Evolutionary conservation across 2,888 invertebrate genomes (phyloP), one percentile per base, ranked within the genome.

Genomic region (Andrena chrysosceles): DNA sequence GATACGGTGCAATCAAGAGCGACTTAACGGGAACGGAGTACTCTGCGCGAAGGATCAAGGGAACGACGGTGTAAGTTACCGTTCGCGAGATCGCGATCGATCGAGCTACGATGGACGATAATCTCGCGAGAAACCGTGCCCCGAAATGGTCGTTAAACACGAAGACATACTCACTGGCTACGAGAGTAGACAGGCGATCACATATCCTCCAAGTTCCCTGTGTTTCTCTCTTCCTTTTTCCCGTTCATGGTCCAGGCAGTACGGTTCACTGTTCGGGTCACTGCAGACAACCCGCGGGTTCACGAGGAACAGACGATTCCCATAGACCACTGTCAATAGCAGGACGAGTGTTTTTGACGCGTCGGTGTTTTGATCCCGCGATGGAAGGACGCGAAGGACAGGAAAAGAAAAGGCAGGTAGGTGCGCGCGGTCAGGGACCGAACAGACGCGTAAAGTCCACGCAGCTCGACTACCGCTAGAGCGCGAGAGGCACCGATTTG

Each of bases 401-500:
- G 29, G 23, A 42, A 70, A 77, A 63, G 20, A 20, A 63, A 33
- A n/a, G 13, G 10, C 16, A 16, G 23, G n/a, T 26, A 29, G 31
- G 33, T 49, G 16, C 23, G 23, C 26, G 2, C n/a, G 13, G 49
- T 23, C 52, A 49, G 20, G 26, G 13, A 56, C 16, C 2, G 20
- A n/a, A 29, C 54, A 2, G 5, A n/a, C 59, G 16, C 2, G 1
- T 29, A 2, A 0, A 26, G 16, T 20, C 29, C 29, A n/a, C 35
- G 42, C 71, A 31, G 54, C 31, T 68, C 81, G 77, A 77, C 56
- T 56, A 54, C 49, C 72, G 52, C 73, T 62, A 62, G 66, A 72
- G 54, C 72, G 77, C 76, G 76, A 42, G 83, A 76, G 13, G 64
- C 77, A 62, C 59, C 66, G 77, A 68, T 69, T 69, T 62, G 33